phyloP scores from a whole-genome alignment of 2,888 invertebrate genomes.

The Oscheius sp. region DNA sequence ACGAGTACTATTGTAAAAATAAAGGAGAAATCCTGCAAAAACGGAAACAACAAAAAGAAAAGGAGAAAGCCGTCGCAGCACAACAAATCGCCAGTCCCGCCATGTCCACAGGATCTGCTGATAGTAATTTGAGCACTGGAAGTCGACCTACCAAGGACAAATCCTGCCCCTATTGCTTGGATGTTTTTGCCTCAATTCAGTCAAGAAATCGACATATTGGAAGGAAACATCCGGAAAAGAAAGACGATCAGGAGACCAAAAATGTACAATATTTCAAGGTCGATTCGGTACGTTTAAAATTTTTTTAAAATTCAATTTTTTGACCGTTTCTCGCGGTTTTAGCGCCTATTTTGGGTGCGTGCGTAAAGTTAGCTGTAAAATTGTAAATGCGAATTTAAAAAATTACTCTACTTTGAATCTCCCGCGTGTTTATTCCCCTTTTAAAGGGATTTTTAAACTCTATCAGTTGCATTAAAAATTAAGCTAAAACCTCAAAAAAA shows the following conservation, averaged over 20 bases:
- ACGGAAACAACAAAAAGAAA: slow-evolving; percentile 21
- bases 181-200: slow-evolving; percentile 48
- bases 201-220: slow-evolving; percentile 53
- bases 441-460: too few relatives aligned
- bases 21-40: slow-evolving; percentile 39
- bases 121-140: background rate
- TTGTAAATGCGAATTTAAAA: too few relatives aligned
- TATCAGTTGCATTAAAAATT: too few relatives aligned
- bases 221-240: slow-evolving; percentile 50
- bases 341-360: too few relatives aligned
- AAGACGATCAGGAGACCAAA: slow-evolving; percentile 40
- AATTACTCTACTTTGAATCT: too few relatives aligned
- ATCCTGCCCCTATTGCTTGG: slow-evolving; percentile 47
- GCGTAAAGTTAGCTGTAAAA: too few relatives aligned
- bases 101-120: slow-evolving; percentile 24
- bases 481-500: too few relatives aligned
- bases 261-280: slow-evolving; percentile 38
- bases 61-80: slow-evolving; percentile 11
- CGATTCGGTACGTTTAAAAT: slow-evolving; percentile 43
- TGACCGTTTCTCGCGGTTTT: background rate
- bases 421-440: background rate
- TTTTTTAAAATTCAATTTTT: background rate
- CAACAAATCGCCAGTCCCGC: slow-evolving; percentile 43
- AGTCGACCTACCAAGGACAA: slow-evolving; percentile 42
- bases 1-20: slow-evolving; percentile 48